phyloP scores from a whole-genome alignment of 2,113 vertebrate species.

The Osmerus mordax region DNA sequence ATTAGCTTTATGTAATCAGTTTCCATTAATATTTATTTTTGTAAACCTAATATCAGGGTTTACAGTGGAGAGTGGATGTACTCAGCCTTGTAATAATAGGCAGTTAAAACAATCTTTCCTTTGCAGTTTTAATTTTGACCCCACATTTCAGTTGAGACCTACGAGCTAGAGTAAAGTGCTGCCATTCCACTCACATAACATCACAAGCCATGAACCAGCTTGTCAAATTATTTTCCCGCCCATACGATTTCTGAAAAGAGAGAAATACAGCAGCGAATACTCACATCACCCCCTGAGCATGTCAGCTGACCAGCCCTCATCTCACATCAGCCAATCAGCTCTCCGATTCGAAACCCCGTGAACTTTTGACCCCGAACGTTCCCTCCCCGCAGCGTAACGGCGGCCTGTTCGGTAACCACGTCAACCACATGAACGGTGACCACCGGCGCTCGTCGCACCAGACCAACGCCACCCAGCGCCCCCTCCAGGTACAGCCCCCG shows the following conservation, averaged over 20 bases:
- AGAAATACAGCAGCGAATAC: slow-evolving; percentile 57
- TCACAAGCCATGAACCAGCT: slow-evolving; percentile 65
- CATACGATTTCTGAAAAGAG: slow-evolving; percentile 50
- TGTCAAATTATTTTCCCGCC: slow-evolving; percentile 60
- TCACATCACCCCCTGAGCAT: neutral
- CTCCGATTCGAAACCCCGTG: neutral
- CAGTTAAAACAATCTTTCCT: slow-evolving; percentile 16
- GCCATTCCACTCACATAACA: slow-evolving; percentile 57
- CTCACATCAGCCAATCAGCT: slow-evolving; percentile 13
- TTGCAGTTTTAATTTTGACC: slow-evolving; percentile 41
- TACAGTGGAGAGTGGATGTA: no score
- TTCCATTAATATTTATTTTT: no score
- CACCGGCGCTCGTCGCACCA: slow-evolving; percentile 88
- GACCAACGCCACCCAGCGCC: slow-evolving; percentile 94
- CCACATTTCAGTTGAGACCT: slow-evolving; percentile 49
- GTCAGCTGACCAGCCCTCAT: slow-evolving; percentile 18
- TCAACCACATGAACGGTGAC: slow-evolving; percentile 89
- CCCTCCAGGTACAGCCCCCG: slow-evolving; percentile 93
- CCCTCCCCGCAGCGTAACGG: slow-evolving; percentile 86
- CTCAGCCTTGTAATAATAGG: no score
- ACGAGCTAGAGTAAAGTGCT: slow-evolving; percentile 22
- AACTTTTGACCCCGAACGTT: slow-evolving; percentile 59
- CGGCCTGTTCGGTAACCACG: slow-evolving; percentile 93
- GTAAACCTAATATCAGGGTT: no score
- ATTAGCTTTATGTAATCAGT: no score